phyloP scores from a whole-genome alignment of 2,797 vertebrate genomes.

The Danionella dracula region DNA sequence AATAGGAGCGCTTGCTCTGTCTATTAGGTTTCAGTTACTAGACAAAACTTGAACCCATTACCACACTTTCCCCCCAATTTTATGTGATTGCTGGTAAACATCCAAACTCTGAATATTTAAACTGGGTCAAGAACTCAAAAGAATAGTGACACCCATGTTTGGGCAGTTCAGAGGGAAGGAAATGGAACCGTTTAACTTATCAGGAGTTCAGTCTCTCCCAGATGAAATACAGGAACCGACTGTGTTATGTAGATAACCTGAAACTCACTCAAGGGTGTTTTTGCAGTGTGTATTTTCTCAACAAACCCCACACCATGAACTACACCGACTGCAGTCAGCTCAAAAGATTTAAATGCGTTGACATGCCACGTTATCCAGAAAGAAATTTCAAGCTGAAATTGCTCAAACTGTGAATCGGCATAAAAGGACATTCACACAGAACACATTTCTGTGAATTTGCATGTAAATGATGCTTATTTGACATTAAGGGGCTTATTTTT shows the following conservation, averaged over 20 bases:
- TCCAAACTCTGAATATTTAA: background rate
- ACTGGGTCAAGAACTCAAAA: background rate
- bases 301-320: background rate
- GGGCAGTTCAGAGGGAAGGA: background rate
- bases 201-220: background rate
- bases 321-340: background rate
- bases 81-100: background rate
- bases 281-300: background rate
- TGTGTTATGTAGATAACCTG: background rate
- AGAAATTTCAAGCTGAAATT: background rate
- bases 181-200: background rate
- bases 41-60: too few species aligned
- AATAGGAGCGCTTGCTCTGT: too few species aligned
- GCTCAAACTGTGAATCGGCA: background rate
- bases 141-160: background rate
- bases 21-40: too few species aligned
- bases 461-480: constrained; percentile 2
- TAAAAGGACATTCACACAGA: background rate
- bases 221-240: background rate
- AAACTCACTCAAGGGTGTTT: background rate
- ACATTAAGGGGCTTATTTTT: background rate
- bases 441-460: constrained; percentile 7
- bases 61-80: background rate
- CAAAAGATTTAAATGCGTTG: background rate
- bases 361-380: background rate